Conservation (phyloP, 1,140 invertebrate species). For the Heliconius congener region DNA sequence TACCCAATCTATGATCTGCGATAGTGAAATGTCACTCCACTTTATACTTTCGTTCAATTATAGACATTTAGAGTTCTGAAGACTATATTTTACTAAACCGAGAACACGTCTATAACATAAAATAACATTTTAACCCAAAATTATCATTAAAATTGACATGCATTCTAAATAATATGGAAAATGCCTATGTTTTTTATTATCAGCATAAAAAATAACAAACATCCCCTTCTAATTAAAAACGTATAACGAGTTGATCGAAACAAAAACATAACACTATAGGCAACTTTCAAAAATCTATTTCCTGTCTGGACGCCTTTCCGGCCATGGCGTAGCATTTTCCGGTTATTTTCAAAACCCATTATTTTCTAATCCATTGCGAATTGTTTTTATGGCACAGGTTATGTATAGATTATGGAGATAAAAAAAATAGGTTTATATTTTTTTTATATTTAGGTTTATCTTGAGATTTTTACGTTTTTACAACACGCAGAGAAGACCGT, state of each 20-base stretch:
- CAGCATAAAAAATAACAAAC: background rate
- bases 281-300: conserved; percentile 79
- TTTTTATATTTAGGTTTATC: background rate
- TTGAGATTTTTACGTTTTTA: too few species aligned
- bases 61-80: too few species aligned
- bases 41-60: too few species aligned
- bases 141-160: background rate
- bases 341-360: conserved; percentile 61
- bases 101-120: too few species aligned
- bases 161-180: background rate
- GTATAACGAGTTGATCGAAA: conserved; percentile 23
- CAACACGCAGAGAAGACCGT: too few species aligned
- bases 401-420: background rate
- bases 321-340: conserved; percentile 56
- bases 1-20: too few species aligned
- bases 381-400: background rate
- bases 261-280: conserved; percentile 52
- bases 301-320: conserved; percentile 72
- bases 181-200: background rate
- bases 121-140: too few species aligned
- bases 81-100: too few species aligned
- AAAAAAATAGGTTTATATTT: background rate
- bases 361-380: conserved; percentile 48
- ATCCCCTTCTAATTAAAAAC: conserved; percentile 8
- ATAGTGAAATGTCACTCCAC: too few species aligned